Conservation (phyloP, 2,797 vertebrate species). For the Rhincodon typus region DNA sequence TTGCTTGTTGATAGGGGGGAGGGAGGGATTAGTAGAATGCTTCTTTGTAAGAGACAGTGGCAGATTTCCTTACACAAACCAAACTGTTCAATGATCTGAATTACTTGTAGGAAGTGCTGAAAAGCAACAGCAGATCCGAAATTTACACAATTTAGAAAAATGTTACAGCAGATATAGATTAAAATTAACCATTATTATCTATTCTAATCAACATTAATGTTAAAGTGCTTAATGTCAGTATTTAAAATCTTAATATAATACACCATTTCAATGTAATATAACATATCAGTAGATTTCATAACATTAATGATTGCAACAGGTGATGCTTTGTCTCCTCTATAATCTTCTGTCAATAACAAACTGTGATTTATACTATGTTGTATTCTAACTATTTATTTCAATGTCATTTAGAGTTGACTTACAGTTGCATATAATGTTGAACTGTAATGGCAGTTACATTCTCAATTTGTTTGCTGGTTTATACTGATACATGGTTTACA, state of each 20-base stretch:
- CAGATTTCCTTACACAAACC: background rate
- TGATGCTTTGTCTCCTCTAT: background rate
- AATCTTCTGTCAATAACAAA: background rate
- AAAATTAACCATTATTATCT: background rate
- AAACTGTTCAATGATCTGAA: background rate
- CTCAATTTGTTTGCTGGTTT: constrained; percentile 13
- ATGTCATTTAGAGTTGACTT: background rate
- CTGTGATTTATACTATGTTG: background rate
- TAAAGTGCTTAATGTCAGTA: background rate
- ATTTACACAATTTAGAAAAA: constrained; percentile 16
- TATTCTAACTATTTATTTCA: background rate
- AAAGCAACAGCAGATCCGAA: background rate
- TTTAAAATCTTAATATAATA: background rate
- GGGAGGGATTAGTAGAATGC: background rate
- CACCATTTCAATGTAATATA: background rate
- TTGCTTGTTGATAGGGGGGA: background rate
- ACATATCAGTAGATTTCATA: background rate
- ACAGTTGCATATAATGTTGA: background rate
- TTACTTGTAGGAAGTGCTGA: background rate
- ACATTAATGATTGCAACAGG: background rate
- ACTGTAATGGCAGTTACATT: background rate
- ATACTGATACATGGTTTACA: background rate
- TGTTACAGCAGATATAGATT: background rate
- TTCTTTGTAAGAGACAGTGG: background rate
- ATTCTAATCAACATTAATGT: background rate